phyloP scores from a whole-genome alignment of 2,797 vertebrate genomes.

The Prionace glauca region DNA sequence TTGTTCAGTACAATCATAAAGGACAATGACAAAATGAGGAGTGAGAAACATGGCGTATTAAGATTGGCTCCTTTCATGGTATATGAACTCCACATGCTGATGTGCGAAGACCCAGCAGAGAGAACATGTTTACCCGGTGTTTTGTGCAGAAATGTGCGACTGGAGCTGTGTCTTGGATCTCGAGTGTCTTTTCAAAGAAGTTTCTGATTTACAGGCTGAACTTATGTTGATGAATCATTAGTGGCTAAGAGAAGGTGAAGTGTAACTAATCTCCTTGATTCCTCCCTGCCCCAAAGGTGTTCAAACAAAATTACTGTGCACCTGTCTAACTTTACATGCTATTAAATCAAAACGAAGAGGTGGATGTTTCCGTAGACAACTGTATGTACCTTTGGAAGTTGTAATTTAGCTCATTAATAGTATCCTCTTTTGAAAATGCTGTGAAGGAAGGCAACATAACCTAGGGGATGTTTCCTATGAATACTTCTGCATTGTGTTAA shows the following conservation, averaged over 20 bases:
- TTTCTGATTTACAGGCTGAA: no score
- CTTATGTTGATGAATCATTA: no score
- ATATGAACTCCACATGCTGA: not conserved
- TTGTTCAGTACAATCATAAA: not conserved
- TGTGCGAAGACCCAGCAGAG: no score
- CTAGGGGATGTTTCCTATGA: not conserved
- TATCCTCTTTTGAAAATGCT: not conserved
- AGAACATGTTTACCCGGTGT: no score
- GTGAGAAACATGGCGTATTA: not conserved
- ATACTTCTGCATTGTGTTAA: slow-evolving; percentile 13
- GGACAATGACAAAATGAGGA: not conserved
- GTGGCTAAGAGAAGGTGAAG: no score
- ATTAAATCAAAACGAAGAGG: not conserved
- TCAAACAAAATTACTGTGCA: not conserved
- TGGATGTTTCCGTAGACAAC: not conserved
- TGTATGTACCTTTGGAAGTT: not conserved
- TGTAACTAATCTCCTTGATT: not conserved
- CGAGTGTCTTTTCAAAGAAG: no score
- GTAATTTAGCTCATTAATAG: not conserved
- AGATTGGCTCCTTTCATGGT: not conserved
- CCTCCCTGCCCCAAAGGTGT: not conserved
- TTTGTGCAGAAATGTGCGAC: no score
- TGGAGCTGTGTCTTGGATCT: no score
- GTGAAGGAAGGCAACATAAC: not conserved
- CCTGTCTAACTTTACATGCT: not conserved